A percentile compares a stretch with the other conserved stretches of the same genome.
Conservation (phyloP, 2,797 vertebrate species). For the Menidia menidia region DNA sequence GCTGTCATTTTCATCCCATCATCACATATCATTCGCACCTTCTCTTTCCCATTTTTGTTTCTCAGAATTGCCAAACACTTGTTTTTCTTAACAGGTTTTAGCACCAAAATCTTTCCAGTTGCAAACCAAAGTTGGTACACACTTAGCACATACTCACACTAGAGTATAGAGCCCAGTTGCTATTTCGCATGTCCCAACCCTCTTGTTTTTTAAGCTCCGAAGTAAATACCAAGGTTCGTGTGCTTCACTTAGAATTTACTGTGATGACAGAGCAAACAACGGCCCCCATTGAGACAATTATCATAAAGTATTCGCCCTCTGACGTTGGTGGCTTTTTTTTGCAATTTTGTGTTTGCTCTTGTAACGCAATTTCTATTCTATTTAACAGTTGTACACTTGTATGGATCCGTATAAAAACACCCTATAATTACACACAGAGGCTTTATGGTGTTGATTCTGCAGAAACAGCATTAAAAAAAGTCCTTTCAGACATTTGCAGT, state of each 20-base stretch:
- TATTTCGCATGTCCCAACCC: conserved; percentile 20
- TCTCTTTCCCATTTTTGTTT: conserved; percentile 32
- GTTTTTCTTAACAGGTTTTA: conserved; percentile 30
- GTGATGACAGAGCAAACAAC: conserved; percentile 38
- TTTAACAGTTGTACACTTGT: conserved; percentile 44
- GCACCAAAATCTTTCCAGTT: conserved; percentile 26
- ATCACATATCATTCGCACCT: conserved; percentile 25
- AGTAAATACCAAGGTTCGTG: conserved; percentile 44
- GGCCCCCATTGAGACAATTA: conserved; percentile 58
- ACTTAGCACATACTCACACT: conserved; percentile 13
- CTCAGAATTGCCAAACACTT: conserved; percentile 20
- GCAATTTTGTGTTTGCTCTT: conserved; percentile 45
- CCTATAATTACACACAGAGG: conserved; percentile 55
- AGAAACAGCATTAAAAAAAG: conserved; percentile 37
- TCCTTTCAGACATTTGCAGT: conserved; percentile 61
- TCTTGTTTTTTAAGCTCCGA: conserved; percentile 27
- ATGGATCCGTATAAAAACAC: conserved; percentile 39
- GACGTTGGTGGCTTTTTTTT: conserved; percentile 52
- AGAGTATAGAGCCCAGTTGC: conserved; percentile 28
- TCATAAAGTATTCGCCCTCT: conserved; percentile 59
- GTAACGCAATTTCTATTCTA: conserved; percentile 21
- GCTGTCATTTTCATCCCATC: conserved; percentile 29
- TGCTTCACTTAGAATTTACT: conserved; percentile 26
- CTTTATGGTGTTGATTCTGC: conserved; percentile 33
- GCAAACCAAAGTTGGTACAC: conserved; percentile 17